Conservation (phyloP, 2,113 vertebrate species). For the Gorsachius goisagi region DNA sequence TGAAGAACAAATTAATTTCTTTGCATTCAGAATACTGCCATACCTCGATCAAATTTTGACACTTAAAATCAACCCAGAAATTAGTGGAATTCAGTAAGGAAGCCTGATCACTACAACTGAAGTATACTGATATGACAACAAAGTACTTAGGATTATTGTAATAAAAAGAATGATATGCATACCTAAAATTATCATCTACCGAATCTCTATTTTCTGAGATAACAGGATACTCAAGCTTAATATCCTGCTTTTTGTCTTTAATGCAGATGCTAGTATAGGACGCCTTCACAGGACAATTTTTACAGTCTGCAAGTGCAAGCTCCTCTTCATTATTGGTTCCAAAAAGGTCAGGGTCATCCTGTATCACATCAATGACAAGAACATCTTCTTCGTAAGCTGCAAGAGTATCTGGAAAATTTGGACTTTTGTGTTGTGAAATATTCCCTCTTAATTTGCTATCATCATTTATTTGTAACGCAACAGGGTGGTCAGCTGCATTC, state of each 20-base stretch:
- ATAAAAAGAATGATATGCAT: constrained; percentile 21
- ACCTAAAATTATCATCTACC: constrained; percentile 59
- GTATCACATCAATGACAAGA: constrained; percentile 85
- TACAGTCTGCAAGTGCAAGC: background rate
- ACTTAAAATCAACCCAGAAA: background rate
- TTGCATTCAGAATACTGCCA: background rate
- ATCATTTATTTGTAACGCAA: constrained; percentile 16
- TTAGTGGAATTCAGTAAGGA: background rate
- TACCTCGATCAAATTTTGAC: background rate
- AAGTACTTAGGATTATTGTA: background rate
- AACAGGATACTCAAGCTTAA: background rate
- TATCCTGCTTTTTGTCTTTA: background rate
- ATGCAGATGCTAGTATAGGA: background rate
- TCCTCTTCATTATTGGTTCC: constrained; percentile 64
- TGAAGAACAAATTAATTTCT: background rate
- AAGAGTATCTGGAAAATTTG: constrained; percentile 73
- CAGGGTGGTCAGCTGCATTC: background rate
- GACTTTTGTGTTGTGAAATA: constrained; percentile 14
- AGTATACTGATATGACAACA: background rate
- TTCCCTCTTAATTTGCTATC: constrained; percentile 1
- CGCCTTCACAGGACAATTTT: background rate
- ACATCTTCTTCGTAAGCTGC: constrained; percentile 86
- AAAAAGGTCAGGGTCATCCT: constrained; percentile 90
- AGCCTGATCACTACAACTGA: background rate
- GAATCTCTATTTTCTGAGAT: constrained; percentile 3